Base-by-base conservation (phyloP, 2,113 vertebrate genomes). In the Platysteira castanea region DNA sequence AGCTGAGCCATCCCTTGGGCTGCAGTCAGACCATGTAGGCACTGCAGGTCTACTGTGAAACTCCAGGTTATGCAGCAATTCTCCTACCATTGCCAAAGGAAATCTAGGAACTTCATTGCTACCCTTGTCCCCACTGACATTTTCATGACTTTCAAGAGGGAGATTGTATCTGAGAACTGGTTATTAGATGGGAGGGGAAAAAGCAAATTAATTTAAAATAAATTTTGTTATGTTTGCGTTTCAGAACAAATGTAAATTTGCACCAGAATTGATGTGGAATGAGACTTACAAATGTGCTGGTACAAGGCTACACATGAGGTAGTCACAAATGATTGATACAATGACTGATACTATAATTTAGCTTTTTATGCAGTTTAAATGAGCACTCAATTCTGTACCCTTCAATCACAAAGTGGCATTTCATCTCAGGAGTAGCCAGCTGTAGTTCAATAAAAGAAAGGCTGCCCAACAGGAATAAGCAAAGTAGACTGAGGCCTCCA, bases 331-430 rank as follows among this genome's bases (percentile, higher is more conserved):
- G 90, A 96, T 84, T 88, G 93, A 86, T 90, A 90, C 4, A 18
- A 77, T 73, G 92, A 83, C 67, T 94, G 91, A 77, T 76, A 79
- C 63, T 57, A 20, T 80, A 86, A 92, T 93, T 90, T 77, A 83
- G 75, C 42, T 88, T 93, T 95, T 94, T 75, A 84, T 71, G 79
- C 79, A 42, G 60, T 61, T 96, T 90, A 92, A 96, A 86, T 52
- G 82, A 95, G 85, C 82, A 49, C 88, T 93, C 93, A 77, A 67
- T 95, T 93, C 88, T 41, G 64, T 80, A 69, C 33, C 78, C 79
- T 88, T 91, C 94, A 74, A 95, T 94, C 92, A 87, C 65, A 90
- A 90, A 94, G 71, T 63, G 80, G 76, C 73, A 81, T 94, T 96
- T 90, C 83, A 95, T 84, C 90, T 94, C 90, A 54, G 30, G 39